phyloP scores from a whole-genome alignment of 2,888 invertebrate genomes.

The Xestia ashworthii region DNA sequence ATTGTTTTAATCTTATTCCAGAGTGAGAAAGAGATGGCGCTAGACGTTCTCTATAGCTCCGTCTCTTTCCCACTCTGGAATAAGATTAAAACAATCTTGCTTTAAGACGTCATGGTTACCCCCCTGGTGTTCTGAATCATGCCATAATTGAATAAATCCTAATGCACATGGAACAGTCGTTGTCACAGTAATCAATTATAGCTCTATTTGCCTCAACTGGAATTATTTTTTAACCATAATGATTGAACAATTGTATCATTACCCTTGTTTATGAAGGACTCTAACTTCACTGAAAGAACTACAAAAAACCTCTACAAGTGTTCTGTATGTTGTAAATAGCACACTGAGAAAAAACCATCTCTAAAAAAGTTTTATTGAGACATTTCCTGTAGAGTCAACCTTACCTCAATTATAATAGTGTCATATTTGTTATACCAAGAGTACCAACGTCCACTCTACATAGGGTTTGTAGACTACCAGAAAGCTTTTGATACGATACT shows the following conservation, averaged over 20 bases:
- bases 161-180: not conserved
- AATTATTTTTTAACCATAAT: not conserved
- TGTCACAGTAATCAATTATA: not conserved
- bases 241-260: not conserved
- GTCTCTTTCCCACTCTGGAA: too few relatives aligned
- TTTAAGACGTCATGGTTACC: too few relatives aligned
- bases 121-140: not conserved
- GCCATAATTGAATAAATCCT: not conserved
- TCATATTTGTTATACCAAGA: too few relatives aligned
- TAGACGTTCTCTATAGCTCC: too few relatives aligned
- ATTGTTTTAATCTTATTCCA: too few relatives aligned
- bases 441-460: too few relatives aligned
- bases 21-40: too few relatives aligned
- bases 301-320: not conserved
- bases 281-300: not conserved
- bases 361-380: conserved; percentile 25
- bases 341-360: conserved; percentile 13
- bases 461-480: too few relatives aligned
- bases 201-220: not conserved
- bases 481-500: too few relatives aligned
- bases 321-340: not conserved
- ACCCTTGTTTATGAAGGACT: not conserved
- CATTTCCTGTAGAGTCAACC: conserved; percentile 60
- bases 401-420: conserved; percentile 83
- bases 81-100: too few relatives aligned